These are phyloP conservation scores for Atopsyche davidsoni DNA, from an alignment of 1,140 invertebrate species.

Conservation along the genomic window DNA sequence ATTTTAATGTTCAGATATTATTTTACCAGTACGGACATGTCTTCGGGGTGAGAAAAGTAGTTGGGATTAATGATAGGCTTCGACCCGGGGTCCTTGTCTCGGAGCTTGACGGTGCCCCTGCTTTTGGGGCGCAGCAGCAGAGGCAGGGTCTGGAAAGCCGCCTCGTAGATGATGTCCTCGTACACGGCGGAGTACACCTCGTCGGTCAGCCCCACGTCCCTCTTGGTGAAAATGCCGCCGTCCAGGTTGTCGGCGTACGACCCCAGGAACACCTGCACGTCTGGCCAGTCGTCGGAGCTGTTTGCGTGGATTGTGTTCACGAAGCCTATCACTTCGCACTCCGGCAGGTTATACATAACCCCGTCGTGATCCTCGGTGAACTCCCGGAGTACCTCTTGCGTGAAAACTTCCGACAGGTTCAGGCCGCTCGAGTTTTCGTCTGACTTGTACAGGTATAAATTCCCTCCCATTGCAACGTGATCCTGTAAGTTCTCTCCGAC, in stretches of 20 bases:
- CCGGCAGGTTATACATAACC: constrained; percentile 59
- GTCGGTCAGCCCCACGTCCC: constrained; percentile 59
- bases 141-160: constrained; percentile 61
- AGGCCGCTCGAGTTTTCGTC: constrained; percentile 49
- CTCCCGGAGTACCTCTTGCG: constrained; percentile 44
- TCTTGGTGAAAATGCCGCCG: constrained; percentile 63
- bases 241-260: constrained; percentile 67
- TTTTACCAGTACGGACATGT: constrained; percentile 62
- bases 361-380: constrained; percentile 54
- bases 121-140: constrained; percentile 65
- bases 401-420: constrained; percentile 53
- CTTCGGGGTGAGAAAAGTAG: constrained; percentile 65
- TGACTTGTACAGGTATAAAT: constrained; percentile 52
- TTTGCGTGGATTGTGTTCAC: constrained; percentile 67
- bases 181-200: constrained; percentile 61
- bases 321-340: constrained; percentile 70
- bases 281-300: constrained; percentile 60
- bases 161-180: constrained; percentile 59
- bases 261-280: constrained; percentile 69
- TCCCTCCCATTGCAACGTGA: constrained; percentile 61
- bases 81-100: constrained; percentile 57
- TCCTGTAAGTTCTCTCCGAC: constrained; percentile 79
- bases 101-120: constrained; percentile 60
- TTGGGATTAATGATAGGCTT: constrained; percentile 77
- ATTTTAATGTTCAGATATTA: constrained; percentile 27